phyloP scores from a whole-genome alignment of 1,140 invertebrate genomes.

The Calosoma granatense region DNA sequence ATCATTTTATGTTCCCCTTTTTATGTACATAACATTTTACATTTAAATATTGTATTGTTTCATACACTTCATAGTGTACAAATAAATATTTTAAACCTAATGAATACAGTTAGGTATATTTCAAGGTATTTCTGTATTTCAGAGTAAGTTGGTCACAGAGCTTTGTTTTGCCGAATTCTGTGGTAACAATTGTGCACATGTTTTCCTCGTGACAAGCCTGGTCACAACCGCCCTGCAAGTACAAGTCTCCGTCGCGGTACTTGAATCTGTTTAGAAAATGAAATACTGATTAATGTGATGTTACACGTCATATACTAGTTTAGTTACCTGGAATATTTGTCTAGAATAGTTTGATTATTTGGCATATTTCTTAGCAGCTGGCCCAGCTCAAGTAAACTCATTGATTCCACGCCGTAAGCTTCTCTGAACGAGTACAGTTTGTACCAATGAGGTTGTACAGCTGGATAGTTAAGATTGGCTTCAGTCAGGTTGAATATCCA shows the following conservation, averaged over 20 bases:
- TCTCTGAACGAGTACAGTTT: constrained; percentile 57
- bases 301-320: not conserved
- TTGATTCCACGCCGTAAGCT: constrained; percentile 43
- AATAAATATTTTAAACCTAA: too few relatives aligned
- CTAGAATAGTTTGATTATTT: constrained; percentile 24
- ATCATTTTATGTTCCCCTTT: too few relatives aligned
- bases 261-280: constrained; percentile 30
- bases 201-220: constrained; percentile 43
- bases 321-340: constrained; percentile 23
- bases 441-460: constrained; percentile 48
- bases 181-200: constrained; percentile 46
- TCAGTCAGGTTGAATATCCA: constrained; percentile 68
- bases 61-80: too few relatives aligned
- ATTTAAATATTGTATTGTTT: too few relatives aligned
- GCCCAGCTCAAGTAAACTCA: constrained; percentile 38
- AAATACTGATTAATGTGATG: not conserved
- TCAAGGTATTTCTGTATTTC: not conserved
- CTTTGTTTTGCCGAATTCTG: constrained; percentile 38
- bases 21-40: too few relatives aligned
- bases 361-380: constrained; percentile 41
- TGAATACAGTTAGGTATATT: too few relatives aligned
- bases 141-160: constrained; percentile 42
- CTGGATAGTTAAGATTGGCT: constrained; percentile 50
- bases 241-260: constrained; percentile 36
- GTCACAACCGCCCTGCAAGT: constrained; percentile 41